phyloP scores from a whole-genome alignment of 2,888 invertebrate genomes.

The Tachina lurida region DNA sequence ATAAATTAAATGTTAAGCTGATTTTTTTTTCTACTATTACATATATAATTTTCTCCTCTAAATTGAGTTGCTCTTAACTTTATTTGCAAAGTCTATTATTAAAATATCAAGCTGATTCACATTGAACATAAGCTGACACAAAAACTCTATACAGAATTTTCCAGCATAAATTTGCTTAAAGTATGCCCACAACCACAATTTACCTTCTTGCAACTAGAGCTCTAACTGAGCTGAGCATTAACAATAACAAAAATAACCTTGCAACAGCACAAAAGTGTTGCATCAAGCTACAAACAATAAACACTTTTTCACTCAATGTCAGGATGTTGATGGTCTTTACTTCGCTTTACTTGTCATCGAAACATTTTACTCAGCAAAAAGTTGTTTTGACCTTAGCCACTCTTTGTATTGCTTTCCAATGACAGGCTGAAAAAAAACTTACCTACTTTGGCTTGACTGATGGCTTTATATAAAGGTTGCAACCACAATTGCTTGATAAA shows the following conservation, averaged over 20 bases:
- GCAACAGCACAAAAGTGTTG: not conserved
- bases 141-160: no score
- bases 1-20: no score
- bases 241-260: constrained; percentile 1
- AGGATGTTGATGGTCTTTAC: not conserved
- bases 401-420: not conserved
- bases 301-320: constrained; percentile 9
- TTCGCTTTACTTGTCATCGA: not conserved
- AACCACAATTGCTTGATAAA: constrained; percentile 8
- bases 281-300: constrained; percentile 1
- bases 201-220: no score
- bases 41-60: no score
- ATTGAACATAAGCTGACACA: no score
- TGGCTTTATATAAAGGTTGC: constrained; percentile 6
- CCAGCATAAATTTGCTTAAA: no score
- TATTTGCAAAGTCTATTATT: no score
- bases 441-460: constrained; percentile 2
- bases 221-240: not conserved
- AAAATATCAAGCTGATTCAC: no score
- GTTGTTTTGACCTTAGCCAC: not conserved
- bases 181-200: no score
- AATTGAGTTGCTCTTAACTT: no score
- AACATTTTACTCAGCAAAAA: not conserved
- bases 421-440: not conserved
- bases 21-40: no score